Base-by-base conservation (phyloP, 2,113 vertebrate genomes). In the Centropus unirufus region DNA sequence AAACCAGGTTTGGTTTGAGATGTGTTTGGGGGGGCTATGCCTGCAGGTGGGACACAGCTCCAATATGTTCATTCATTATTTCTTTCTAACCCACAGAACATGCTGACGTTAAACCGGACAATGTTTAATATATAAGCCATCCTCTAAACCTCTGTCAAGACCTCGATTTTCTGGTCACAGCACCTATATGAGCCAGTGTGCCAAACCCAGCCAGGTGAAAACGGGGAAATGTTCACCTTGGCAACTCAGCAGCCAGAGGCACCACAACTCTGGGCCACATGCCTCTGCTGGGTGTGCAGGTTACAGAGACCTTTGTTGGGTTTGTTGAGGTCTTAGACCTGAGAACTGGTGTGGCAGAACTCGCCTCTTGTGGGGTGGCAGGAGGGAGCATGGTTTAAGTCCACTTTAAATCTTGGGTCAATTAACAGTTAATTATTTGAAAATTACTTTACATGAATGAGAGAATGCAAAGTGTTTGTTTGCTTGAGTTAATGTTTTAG, bases 241-340 rank as follows among this genome's bases (percentile, higher is more conserved):
- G 4, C 29, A 34, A 34, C n/a, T 36, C 17, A 5, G 27, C 39
- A 66, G 67, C n/a, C 2, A 2, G 39, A 47, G 39, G 11, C 26
- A 13, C 14, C 34, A 1, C 39, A 59, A 46, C 46, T 34, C 62
- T 2, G 8, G 40, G 23, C 58, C 29, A 2, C 0, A 5, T 0
- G 3, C 40, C 27, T 14, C 26, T 0, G 0, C 15, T 1, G 12
- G 23, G 14, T 83, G 11, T 14, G 32, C 49, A 14, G 46, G 7
- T 34, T 39, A 68, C 19, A 2, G 7, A 68, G 40, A 2, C 1
- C 47, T 54, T 30, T 0, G 1, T 15, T 2, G 12, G 29, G 22
- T 83, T 76, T 21, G 11, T 20, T 62, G 57, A 19, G 23, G 9
- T 69, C 51, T 61, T 11, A 3, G 20, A 10, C 21, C 47, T 3